These are phyloP conservation scores for Stomatorhinus ivindoensis DNA, from an alignment of 2,113 vertebrate species.

Conservation along the genomic window DNA sequence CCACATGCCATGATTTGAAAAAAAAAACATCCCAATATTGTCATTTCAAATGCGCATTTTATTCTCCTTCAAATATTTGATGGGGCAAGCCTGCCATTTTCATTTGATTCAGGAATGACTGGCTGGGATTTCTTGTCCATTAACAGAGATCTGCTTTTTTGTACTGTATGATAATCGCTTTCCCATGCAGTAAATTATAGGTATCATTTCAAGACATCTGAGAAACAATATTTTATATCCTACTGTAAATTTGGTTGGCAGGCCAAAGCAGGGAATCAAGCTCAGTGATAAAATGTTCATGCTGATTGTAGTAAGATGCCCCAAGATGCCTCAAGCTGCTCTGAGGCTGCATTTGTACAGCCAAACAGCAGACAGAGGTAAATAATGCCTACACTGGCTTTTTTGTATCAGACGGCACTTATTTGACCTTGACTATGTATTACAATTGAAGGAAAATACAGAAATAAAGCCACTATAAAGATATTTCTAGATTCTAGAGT, in stretches of 20 bases:
- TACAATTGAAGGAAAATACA: background rate
- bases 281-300: background rate
- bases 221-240: background rate
- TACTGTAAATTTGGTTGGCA: background rate
- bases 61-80: background rate
- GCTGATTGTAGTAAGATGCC: background rate
- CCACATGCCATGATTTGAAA: background rate
- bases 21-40: background rate
- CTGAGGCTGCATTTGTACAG: background rate
- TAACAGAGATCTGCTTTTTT: background rate
- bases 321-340: background rate
- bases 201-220: background rate
- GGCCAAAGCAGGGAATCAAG: background rate
- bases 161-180: background rate
- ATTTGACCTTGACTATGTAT: background rate
- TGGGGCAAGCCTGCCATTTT: background rate
- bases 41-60: background rate
- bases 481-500: background rate
- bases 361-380: background rate
- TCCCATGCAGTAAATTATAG: background rate
- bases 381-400: background rate
- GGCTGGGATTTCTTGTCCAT: background rate
- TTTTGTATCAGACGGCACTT: background rate
- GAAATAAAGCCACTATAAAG: background rate
- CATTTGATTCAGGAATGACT: background rate